Percentiles rank a stretch among this genome's conserved stretches.
Evolutionary conservation across 2,888 invertebrate species (phyloP).

Genomic region (Parthenolecanium corni): DNA sequence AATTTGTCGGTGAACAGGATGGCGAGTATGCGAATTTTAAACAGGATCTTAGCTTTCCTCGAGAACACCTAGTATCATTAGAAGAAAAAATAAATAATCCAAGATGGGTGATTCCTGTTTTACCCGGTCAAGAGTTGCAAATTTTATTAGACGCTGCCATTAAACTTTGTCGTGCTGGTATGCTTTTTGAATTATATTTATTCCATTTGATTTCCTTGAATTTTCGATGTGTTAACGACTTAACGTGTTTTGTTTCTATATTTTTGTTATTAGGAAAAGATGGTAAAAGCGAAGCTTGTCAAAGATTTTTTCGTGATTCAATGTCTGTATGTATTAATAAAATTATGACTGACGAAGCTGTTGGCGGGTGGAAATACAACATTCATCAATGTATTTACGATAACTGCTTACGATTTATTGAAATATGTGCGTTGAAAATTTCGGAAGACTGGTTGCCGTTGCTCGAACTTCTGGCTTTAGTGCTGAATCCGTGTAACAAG

Average conservation of each 20-base stretch:
- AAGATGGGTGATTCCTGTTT: slow-evolving; percentile 92
- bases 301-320: slow-evolving; percentile 88
- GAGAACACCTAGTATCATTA: slow-evolving; percentile 70
- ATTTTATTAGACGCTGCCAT: slow-evolving; percentile 79
- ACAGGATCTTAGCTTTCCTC: slow-evolving; percentile 55
- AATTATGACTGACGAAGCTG: slow-evolving; percentile 93
- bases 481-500: slow-evolving; percentile 91
- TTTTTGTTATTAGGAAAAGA: slow-evolving; percentile 57
- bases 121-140: slow-evolving; percentile 92
- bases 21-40: slow-evolving; percentile 1
- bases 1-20: slow-evolving; percentile 6
- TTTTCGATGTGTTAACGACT: not conserved
- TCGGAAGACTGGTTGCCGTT: slow-evolving; percentile 82
- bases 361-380: slow-evolving; percentile 93
- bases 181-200: slow-evolving; percentile 30
- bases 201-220: not conserved
- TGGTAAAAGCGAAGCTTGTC: slow-evolving; percentile 76
- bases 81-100: slow-evolving; percentile 94
- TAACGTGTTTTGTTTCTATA: not conserved
- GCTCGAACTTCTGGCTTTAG: slow-evolving; percentile 81
- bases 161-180: slow-evolving; percentile 72
- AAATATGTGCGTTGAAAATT: slow-evolving; percentile 84
- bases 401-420: slow-evolving; percentile 83
- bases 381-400: slow-evolving; percentile 91
- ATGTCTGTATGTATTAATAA: slow-evolving; percentile 89